These are phyloP conservation scores for Flabesymbios commensalis DNA, from an alignment of 2,888 invertebrate genomes.

Conservation along the genomic window DNA sequence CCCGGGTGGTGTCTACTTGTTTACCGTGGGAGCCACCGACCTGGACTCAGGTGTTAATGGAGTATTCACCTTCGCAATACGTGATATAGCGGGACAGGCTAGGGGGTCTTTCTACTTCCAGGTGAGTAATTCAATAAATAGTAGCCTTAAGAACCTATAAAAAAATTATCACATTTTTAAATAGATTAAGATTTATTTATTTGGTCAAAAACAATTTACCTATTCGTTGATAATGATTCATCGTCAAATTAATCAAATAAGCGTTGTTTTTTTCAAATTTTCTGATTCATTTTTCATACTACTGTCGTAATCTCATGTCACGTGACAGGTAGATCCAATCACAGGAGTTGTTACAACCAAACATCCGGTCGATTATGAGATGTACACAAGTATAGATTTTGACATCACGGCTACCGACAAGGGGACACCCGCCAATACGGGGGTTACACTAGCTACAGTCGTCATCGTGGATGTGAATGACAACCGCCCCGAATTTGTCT, in stretches of 20 bases:
- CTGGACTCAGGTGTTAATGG: slow-evolving; percentile 5
- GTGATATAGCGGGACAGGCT: too few species aligned
- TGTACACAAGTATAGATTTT: not conserved
- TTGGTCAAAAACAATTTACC: too few species aligned
- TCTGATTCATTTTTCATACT: too few species aligned
- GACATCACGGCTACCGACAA: not conserved
- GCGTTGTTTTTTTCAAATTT: too few species aligned
- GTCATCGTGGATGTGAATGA: slow-evolving; percentile 14
- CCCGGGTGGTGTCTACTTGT: slow-evolving; percentile 6
- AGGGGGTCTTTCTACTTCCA: too few species aligned
- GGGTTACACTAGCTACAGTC: not conserved
- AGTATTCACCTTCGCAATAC: slow-evolving; percentile 4
- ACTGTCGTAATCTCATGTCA: too few species aligned
- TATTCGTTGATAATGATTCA: too few species aligned
- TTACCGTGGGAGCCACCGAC: slow-evolving; percentile 10
- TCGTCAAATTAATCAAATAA: too few species aligned
- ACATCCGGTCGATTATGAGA: slow-evolving; percentile 10
- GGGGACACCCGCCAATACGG: not conserved
- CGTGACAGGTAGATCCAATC: slow-evolving; percentile 6
- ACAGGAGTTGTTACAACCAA: slow-evolving; percentile 12
- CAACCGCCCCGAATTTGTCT: slow-evolving; percentile 1
- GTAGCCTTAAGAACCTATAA: too few species aligned
- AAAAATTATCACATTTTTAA: too few species aligned
- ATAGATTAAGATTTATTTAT: too few species aligned
- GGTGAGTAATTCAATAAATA: too few species aligned